Evolutionary conservation across 2,888 invertebrate genomes (phyloP), one percentile per base, ranked within the genome.

Genomic region (Rosalia funebris): DNA sequence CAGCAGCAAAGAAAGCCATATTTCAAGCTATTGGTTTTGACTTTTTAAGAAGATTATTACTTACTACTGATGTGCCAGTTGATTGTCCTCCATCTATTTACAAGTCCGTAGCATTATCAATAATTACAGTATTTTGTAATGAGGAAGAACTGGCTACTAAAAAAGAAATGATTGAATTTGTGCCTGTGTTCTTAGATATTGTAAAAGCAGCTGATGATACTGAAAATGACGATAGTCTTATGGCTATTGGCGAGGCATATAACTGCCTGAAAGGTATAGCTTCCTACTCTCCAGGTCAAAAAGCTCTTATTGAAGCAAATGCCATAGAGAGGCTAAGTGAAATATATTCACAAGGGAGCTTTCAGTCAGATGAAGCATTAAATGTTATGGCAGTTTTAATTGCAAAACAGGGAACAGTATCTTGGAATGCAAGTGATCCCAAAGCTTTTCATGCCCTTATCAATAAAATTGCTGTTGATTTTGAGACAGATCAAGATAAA

Each of bases 21-120:
- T 94, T 96, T 75, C 93, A 95, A 82, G 92, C 94, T 1, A 93
- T 96, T 72, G 96, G 96, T 15, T 91, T 93, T 72, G 88, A 90
- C 67, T 96, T 96, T 80, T 81, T 97, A 47, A 89, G 91, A 76
- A 90, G 93, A 71, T 82, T 96, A 50, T 82, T 96, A 19, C 87
- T 89, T 39, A 89, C 90, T 67, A 86, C 88, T 70, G 88, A 89
- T 75, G 88, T 92, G 15, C 92, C 95, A 45, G 91, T 91, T 69
- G 95, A 94, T 76, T 96, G 96, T 75, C 93, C 95, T 1, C 91
- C 93, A 0, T 87, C 91, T 58, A 91, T 96, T 32, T 96, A 94
- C 84, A 95, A 95, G 82, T 94, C 95, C 7, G 91, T 96, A 41
- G 95, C 95, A 0, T 82, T 96, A 36, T 93, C 93, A 4, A 89